Percentiles rank a stretch among this genome's conserved stretches.
Conservation (phyloP, 1,140 invertebrate genomes). For the Holotrichia oblita region DNA sequence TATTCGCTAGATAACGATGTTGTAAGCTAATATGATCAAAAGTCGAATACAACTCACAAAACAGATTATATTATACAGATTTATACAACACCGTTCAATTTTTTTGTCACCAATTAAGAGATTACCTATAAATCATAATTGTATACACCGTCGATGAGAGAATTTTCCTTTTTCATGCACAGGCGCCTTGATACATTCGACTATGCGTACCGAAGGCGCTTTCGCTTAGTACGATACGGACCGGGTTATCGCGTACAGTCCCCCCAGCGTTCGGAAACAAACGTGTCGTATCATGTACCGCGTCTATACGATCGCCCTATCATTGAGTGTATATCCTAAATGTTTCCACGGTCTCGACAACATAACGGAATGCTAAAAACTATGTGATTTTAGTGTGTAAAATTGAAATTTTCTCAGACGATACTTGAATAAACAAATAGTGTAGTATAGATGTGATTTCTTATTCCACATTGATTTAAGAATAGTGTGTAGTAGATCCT, state of each 20-base stretch:
- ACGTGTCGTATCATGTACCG: background rate
- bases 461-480: background rate
- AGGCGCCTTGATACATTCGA: slow-evolving; percentile 15
- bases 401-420: background rate
- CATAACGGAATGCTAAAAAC: background rate
- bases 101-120: background rate
- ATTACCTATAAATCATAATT: background rate
- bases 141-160: background rate
- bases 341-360: background rate
- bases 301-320: background rate
- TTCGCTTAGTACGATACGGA: slow-evolving; percentile 10
- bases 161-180: background rate
- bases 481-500: slow-evolving; percentile 8
- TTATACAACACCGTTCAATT: background rate
- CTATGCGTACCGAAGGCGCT: background rate
- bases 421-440: background rate
- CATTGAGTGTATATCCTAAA: background rate
- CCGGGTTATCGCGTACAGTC: slow-evolving; percentile 4
- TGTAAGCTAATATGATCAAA: no score
- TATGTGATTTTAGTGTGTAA: background rate
- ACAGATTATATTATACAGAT: no score
- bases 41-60: no score
- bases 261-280: background rate
- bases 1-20: no score
- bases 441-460: slow-evolving; percentile 1